Evolutionary conservation across 2,797 vertebrate species (phyloP), one percentile per base, ranked within the genome.

Genomic region (Saxicola maurus): DNA sequence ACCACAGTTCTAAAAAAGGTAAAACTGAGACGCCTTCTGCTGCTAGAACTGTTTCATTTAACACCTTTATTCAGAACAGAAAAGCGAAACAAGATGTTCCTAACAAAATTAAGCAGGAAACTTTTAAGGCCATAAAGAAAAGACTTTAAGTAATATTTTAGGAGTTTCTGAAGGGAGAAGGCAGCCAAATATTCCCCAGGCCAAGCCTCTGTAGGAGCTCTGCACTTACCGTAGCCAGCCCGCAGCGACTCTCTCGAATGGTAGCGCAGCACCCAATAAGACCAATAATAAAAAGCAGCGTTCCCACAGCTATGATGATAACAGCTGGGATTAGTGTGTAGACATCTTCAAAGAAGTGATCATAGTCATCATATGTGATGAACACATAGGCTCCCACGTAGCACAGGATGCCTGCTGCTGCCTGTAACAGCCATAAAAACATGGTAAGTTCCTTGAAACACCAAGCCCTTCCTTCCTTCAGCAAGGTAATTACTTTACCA

Each of bases 331-430:
- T 98, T 57, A 99, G 96, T 0, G 99, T 99, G 94, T 99, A 99
- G 75, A 99, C 98, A 3, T 99, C 99, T 92, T 99, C 98, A 73
- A 99, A 99, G 97, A 99, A 99, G 94, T 99, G 99, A 84, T 99
- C 98, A 1, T 99, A 99, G 96, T 99, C 99, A 8, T 99, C 99
- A 0, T 99, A 99, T 1, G 99, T 99, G 97, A 99, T 99, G 84
- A 99, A 99, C 94, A 99, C 99, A n/a, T 99, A 99, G 82, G 99
- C 99, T 69, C 99, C 99, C 35, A 99, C 98, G 16, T 99, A 99
- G 96, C 99, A 99, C 71, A 99, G 95, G 74, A 99, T 99, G 61
- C 99, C 99, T 68, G 99, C 99, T 40, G 99, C 99, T 49, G 99
- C 99, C 99, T 99, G 71, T 16, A 81, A 68, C 0, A 87, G 14